Evolutionary conservation across 2,888 invertebrate species (phyloP), one percentile per base, ranked within the genome.

Genomic region (Drosophila stalkeri): DNA sequence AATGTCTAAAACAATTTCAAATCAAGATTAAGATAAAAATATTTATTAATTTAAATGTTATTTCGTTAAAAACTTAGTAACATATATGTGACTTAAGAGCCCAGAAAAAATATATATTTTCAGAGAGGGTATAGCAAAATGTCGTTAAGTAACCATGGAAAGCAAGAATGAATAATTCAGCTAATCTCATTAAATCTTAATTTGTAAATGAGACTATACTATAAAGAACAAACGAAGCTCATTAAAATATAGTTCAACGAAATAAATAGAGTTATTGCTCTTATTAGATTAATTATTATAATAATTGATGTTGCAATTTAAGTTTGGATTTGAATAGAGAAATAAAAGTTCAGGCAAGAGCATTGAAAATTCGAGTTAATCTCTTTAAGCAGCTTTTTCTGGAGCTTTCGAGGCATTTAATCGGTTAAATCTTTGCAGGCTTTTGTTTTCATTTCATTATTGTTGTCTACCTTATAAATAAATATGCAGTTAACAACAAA

Each of bases 401-500:
- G 39, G 41, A 65, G 31, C 52, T 64, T 61, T 64, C 18, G 43
- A 46, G n/a, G 44, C 9, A 52, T 55, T 64, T 49, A 20, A 51
- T 41, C 57, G 14, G 37, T 47, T 57, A 46, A 68, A 66, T 55
- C 23, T 55, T 49, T 56, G 43, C 43, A 51, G 37, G 54, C 33
- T 20, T 44, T 51, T 76, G 23, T 55, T 56, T 7, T 33, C 46
- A 8, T 23, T 49, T 35, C 49, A 51, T 49, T 31, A 41, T 64
- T 72, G 37, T 61, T 59, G 46, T 47, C 39, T 60, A 49, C 47
- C 49, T 60, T 77, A 61, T 64, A 65, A 68, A 75, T 65, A 75
- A 77, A 70, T 62, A 68, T 74, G 47, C 51, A 44, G 41, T 57
- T 57, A 47, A 60, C 73, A 78, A 59, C 71, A 75, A 80, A 64